These are phyloP conservation scores for Equus przewalskii DNA, from an alignment of 2,113 vertebrate species.

Conservation along the genomic window DNA sequence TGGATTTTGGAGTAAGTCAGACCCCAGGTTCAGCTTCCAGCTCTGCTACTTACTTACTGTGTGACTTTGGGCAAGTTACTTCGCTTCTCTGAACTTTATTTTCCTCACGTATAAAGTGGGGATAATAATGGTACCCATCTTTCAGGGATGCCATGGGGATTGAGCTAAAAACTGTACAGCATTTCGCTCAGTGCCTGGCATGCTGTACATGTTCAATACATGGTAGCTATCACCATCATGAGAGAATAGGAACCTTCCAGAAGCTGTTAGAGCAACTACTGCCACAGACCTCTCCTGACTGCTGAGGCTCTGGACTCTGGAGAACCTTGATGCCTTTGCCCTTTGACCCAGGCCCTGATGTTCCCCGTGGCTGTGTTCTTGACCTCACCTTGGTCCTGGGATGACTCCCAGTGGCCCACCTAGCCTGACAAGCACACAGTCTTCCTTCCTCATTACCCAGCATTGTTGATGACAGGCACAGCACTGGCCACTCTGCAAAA, in stretches of 20 bases:
- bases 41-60: not conserved
- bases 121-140: not conserved
- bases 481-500: not conserved
- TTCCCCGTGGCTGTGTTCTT: not conserved
- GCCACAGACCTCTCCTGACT: not conserved
- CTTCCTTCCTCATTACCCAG: not conserved
- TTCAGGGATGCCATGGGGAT: not conserved
- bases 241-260: not conserved
- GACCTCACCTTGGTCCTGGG: not conserved
- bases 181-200: not conserved
- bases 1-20: not conserved
- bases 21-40: not conserved
- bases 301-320: not conserved
- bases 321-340: not conserved
- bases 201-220: not conserved
- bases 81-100: not conserved
- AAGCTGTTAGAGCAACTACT: not conserved
- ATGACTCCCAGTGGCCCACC: not conserved
- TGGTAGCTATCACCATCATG: not conserved
- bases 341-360: not conserved
- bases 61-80: constrained; percentile 26
- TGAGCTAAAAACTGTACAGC: not conserved
- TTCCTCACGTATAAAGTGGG: not conserved
- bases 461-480: not conserved
- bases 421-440: not conserved